Percentiles rank a stretch among this genome's conserved stretches.
Evolutionary conservation across 2,888 invertebrate genomes (phyloP).

Genomic region (Laspeyria flexula): DNA sequence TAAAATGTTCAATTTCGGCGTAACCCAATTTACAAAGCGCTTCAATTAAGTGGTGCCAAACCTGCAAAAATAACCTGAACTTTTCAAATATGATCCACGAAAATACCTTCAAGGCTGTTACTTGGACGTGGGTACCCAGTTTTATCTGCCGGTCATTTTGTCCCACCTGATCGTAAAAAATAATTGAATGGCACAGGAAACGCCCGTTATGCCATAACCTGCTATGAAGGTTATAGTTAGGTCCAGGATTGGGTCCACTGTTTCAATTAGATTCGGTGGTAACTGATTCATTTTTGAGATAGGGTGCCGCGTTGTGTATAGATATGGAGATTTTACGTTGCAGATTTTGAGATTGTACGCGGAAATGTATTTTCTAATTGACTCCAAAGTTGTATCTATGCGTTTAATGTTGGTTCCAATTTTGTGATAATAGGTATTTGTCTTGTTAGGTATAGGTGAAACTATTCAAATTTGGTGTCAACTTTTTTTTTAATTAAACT

Average conservation of each 20-base stretch:
- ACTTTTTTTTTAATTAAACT: no score
- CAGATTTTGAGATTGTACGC: no score
- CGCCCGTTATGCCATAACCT: slow-evolving; percentile 55
- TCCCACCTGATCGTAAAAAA: slow-evolving; percentile 81
- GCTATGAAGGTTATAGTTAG: slow-evolving; percentile 51
- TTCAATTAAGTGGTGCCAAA: slow-evolving; percentile 40
- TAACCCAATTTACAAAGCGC: slow-evolving; percentile 23
- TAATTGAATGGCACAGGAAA: slow-evolving; percentile 77
- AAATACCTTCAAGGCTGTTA: slow-evolving; percentile 51
- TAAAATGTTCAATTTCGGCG: slow-evolving; percentile 20
- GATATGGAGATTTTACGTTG: not conserved
- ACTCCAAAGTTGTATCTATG: no score
- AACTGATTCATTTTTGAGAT: slow-evolving; percentile 37
- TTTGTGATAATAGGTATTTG: no score
- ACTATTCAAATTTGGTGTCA: no score
- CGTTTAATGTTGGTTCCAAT: no score
- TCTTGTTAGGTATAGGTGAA: no score
- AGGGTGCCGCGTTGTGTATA: slow-evolving; percentile 8
- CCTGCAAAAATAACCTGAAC: slow-evolving; percentile 52
- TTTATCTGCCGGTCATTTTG: slow-evolving; percentile 73
- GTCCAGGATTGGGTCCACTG: slow-evolving; percentile 43
- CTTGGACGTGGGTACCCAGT: slow-evolving; percentile 47
- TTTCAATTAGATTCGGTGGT: slow-evolving; percentile 42
- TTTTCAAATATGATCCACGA: slow-evolving; percentile 57
- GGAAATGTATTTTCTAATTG: no score